These are phyloP conservation scores for Pseudonaja textilis DNA, from an alignment of 2,113 vertebrate genomes.

Conservation along the genomic window DNA sequence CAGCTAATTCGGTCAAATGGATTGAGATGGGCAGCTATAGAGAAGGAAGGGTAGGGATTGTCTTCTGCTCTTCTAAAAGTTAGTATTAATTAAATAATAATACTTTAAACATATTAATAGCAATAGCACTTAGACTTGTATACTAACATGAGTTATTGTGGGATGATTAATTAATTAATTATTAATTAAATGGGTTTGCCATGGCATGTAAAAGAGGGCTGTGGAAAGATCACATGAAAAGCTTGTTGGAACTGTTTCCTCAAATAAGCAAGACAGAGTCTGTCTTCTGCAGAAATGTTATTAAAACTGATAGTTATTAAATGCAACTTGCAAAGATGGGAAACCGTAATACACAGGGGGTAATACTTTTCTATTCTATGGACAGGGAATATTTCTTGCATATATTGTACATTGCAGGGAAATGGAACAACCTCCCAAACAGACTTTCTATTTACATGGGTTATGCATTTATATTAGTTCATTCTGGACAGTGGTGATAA, in stretches of 20 bases:
- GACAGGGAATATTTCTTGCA: background rate
- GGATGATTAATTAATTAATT: background rate
- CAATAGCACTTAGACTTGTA: too few relatives aligned
- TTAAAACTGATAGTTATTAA: background rate
- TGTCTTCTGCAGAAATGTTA: background rate
- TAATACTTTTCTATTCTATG: background rate
- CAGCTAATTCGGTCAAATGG: background rate
- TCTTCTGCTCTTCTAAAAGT: background rate
- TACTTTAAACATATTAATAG: background rate
- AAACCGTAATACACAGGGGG: background rate
- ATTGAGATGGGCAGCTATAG: background rate
- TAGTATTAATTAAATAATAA: background rate
- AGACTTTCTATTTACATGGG: background rate
- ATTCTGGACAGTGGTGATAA: background rate
- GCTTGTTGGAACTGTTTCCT: background rate
- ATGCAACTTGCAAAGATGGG: background rate
- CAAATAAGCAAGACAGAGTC: background rate
- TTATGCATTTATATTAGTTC: background rate
- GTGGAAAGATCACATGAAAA: background rate
- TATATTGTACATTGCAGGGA: background rate
- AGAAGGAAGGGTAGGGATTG: background rate
- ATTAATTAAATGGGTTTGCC: background rate
- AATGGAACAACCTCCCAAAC: background rate
- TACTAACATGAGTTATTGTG: background rate
- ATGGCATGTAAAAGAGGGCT: background rate